Evolutionary conservation across 2,797 vertebrate species (phyloP).

Genomic region (Argya squamiceps): DNA sequence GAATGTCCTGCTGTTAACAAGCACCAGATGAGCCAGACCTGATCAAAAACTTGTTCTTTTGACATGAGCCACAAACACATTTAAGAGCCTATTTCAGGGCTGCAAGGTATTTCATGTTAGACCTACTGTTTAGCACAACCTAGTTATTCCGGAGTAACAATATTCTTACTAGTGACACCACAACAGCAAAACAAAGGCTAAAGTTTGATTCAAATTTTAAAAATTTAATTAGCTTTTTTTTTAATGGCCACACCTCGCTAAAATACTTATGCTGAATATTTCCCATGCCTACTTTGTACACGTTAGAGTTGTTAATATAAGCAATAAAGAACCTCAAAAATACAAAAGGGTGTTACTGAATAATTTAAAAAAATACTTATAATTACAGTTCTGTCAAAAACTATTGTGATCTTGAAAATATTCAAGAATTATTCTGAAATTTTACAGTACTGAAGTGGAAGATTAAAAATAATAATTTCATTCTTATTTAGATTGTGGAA

Average conservation of each 20-base stretch:
- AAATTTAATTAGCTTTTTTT: not conserved
- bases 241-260: not conserved
- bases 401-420: conserved; percentile 53
- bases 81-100: not conserved
- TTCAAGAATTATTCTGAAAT: conserved; percentile 22
- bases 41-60: not conserved
- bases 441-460: conserved; percentile 35
- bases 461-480: conserved; percentile 17
- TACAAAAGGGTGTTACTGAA: conserved; percentile 9
- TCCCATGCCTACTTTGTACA: not conserved
- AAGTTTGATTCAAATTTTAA: not conserved
- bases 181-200: not conserved
- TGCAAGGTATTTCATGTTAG: not conserved
- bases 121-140: not conserved
- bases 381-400: conserved; percentile 46
- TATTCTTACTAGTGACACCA: not conserved
- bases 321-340: not conserved
- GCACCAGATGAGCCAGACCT: not conserved
- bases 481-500: not conserved
- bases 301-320: not conserved
- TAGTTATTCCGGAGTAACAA: not conserved
- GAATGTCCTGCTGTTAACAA: not conserved
- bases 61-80: not conserved
- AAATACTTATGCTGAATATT: not conserved
- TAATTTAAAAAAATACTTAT: conserved; percentile 37